Conservation (phyloP, 2,113 vertebrate genomes). For the Gymnogyps californianus region DNA sequence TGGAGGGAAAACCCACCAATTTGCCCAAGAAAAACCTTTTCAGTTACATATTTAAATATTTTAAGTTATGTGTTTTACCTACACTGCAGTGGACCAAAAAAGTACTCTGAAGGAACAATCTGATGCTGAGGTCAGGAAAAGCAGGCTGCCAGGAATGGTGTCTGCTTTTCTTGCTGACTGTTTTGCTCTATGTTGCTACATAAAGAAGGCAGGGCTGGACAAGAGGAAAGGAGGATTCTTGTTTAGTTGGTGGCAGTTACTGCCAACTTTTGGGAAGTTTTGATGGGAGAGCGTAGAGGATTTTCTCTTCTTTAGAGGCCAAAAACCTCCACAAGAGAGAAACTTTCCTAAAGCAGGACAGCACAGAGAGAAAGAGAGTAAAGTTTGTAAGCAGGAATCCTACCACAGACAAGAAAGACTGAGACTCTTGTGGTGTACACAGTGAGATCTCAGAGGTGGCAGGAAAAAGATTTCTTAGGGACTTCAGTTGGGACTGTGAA, state of each 20-base stretch:
- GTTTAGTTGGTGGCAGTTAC: not conserved
- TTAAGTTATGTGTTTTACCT: not conserved
- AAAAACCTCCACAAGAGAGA: not conserved
- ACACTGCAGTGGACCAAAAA: not conserved
- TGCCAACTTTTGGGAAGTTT: not conserved
- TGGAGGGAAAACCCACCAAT: not conserved
- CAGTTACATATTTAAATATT: not conserved
- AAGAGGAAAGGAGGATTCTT: not conserved
- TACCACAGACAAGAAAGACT: not conserved
- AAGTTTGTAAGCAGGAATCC: not conserved
- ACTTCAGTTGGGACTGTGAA: not conserved
- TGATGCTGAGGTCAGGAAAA: not conserved
- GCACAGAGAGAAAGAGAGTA: not conserved
- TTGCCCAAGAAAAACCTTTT: not conserved
- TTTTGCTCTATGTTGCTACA: not conserved
- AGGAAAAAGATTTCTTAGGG: not conserved
- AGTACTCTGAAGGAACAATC: not conserved
- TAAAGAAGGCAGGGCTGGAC: not conserved
- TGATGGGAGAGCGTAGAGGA: not conserved
- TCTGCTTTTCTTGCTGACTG: not conserved
- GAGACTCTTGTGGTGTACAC: not conserved
- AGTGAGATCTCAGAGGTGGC: not conserved
- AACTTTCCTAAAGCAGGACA: not conserved
- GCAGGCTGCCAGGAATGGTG: not conserved
- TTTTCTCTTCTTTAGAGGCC: not conserved